Base-by-base conservation (phyloP, 2,888 invertebrate species). In the Troides helena region DNA sequence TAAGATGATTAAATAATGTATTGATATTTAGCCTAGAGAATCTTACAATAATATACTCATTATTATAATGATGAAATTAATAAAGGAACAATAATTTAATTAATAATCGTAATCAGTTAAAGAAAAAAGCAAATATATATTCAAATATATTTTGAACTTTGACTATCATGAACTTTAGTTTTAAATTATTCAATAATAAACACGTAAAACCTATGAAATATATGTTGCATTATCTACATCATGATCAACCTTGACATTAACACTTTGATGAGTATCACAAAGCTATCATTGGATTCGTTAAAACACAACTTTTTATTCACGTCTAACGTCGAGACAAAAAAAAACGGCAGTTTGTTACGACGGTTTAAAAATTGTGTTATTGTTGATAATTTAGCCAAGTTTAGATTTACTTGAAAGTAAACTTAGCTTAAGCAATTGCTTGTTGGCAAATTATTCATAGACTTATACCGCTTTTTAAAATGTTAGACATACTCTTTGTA, bases 211-310 rank as follows among this genome's bases (percentile, higher is more conserved):
- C 60, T 46, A 63, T 60, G 39, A 56, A 57, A 21, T 59, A 46
- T 67, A 59, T 60, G 67, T 64, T 64, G 58, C 59, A 60, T 60
- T 70, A 67, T 66, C 65, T 69, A 59, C 58, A 50, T 63, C 67
- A 60, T n/a, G 18, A 64, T 53, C 70, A 64, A 70, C 70, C 70
- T 70, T 70, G 70, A 67, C 70, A 70, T 70, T 70, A 67, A 46
- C 62, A 39, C 5, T 66, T 67, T 46, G 70, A 70, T 70, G 64
- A 70, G 70, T 64, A 70, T 70, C 70, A 60, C 67, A 56, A 64
- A 56, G 59, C 70, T 50, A 70, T 62, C 58, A 66, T 70, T 62
- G 62, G 66, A 62, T 59, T 70, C 66, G 66, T 70, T 66, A 58
- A 70, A 63, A 62, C 57, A n/a, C 50, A 50, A 30, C 23, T 70